Conservation (phyloP, 2,113 vertebrate genomes). For the Salminus brasiliensis region DNA sequence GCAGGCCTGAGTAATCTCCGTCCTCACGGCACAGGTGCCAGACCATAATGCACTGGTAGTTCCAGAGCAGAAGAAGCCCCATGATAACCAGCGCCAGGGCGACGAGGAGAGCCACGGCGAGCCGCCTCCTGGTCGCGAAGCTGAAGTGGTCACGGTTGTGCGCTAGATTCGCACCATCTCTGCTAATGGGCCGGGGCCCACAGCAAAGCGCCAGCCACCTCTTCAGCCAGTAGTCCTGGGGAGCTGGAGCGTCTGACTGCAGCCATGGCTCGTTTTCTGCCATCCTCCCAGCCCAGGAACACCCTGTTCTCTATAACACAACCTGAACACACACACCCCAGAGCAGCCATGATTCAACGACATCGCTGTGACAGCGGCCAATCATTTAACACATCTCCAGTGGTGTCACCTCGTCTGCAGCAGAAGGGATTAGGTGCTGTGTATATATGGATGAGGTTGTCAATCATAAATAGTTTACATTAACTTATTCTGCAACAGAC, state of each 20-base stretch:
- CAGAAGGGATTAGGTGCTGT: not conserved
- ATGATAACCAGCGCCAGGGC: slow-evolving; percentile 44
- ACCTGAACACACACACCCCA: slow-evolving; percentile 21
- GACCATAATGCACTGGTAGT: slow-evolving; percentile 62
- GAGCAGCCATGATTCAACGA: not conserved
- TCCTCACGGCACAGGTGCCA: slow-evolving; percentile 51
- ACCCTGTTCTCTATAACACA: not conserved
- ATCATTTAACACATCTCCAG: not conserved
- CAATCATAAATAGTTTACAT: no score
- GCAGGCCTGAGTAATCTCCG: not conserved
- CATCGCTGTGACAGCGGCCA: not conserved
- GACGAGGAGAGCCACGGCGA: slow-evolving; percentile 41
- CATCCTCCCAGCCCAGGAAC: slow-evolving; percentile 36
- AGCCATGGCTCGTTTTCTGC: slow-evolving; percentile 22
- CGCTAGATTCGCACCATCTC: not conserved
- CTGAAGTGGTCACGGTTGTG: not conserved
- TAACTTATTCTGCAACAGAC: no score
- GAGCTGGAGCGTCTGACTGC: not conserved
- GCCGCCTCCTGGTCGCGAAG: slow-evolving; percentile 3
- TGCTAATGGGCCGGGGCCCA: not conserved
- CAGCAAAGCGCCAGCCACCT: slow-evolving; percentile 21
- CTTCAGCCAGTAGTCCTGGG: slow-evolving; percentile 47
- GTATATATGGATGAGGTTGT: no score
- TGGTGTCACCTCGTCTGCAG: not conserved
- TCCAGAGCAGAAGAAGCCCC: slow-evolving; percentile 57